These are phyloP conservation scores for Cyphomyrmex costatus DNA, from an alignment of 1,140 invertebrate species.

Conservation along the genomic window DNA sequence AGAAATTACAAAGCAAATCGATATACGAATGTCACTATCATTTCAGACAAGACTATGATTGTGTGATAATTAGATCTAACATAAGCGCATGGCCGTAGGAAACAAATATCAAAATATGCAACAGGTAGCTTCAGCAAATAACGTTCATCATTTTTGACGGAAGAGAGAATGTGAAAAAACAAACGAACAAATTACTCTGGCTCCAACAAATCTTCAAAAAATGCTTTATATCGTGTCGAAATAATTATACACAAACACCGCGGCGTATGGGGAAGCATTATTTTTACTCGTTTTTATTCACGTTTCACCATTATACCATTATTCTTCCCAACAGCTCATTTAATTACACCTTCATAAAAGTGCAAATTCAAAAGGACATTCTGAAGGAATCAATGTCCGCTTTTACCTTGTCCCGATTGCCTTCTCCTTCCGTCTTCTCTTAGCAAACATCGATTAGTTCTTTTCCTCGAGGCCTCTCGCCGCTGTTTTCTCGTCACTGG, in stretches of 20 bases:
- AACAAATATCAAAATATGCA: slow-evolving; percentile 62
- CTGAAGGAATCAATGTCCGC: not conserved
- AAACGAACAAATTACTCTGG: slow-evolving; percentile 39
- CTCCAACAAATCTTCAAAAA: slow-evolving; percentile 38
- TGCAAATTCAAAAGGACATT: slow-evolving; percentile 11
- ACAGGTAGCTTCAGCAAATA: slow-evolving; percentile 61
- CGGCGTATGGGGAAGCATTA: not conserved
- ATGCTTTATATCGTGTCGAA: slow-evolving; percentile 9
- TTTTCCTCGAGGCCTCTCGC: slow-evolving; percentile 18
- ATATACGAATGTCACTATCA: not conserved
- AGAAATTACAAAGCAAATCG: not conserved
- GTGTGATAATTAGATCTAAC: slow-evolving; percentile 45
- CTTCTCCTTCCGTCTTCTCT: slow-evolving; percentile 34
- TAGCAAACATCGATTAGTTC: slow-evolving; percentile 39
- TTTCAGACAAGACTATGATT: not conserved
- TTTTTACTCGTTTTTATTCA: slow-evolving; percentile 3
- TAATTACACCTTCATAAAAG: slow-evolving; percentile 1
- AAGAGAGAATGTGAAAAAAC: slow-evolving; percentile 5
- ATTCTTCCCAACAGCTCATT: not conserved
- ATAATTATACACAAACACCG: slow-evolving; percentile 39
- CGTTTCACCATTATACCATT: not conserved
- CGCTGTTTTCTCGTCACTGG: slow-evolving; percentile 17
- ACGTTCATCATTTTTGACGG: slow-evolving; percentile 55
- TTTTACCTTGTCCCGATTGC: slow-evolving; percentile 11
- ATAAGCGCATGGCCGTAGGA: slow-evolving; percentile 41